Conservation (phyloP, 2,797 vertebrate genomes). For the Delichon dasypus region DNA sequence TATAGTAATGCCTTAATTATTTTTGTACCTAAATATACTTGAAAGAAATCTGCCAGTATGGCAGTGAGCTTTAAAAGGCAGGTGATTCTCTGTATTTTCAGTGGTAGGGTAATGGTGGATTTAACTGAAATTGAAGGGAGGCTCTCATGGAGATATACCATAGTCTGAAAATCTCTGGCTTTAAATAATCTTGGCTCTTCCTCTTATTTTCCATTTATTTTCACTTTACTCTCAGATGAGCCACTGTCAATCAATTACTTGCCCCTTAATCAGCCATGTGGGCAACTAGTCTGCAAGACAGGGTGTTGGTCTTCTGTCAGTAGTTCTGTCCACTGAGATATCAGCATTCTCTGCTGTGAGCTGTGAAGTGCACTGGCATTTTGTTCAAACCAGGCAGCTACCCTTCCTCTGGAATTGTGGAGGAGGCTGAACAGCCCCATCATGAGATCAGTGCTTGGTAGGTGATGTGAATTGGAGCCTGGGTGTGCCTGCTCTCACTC, state of each 20-base stretch:
- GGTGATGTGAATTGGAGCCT: background rate
- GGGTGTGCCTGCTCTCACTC: background rate
- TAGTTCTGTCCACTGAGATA: background rate
- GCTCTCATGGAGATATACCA: background rate
- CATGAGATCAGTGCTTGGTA: background rate
- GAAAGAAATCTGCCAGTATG: background rate
- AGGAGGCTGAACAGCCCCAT: background rate
- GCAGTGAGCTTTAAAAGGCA: background rate
- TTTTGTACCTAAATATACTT: conserved; percentile 33
- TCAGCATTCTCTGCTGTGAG: background rate
- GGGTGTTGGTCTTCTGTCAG: fast-evolving
- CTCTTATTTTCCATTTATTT: background rate
- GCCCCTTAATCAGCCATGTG: background rate
- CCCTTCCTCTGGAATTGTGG: background rate
- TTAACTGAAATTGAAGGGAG: background rate
- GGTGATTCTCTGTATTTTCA: background rate
- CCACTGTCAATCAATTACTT: background rate
- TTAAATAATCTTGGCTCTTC: background rate
- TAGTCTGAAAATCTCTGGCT: background rate
- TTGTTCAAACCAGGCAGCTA: background rate
- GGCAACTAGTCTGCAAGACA: background rate
- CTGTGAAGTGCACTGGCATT: background rate
- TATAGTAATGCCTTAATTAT: conserved; percentile 19
- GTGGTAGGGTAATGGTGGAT: background rate
- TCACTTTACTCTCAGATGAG: background rate